These are phyloP conservation scores for Nephrotoma guestfalica DNA, from an alignment of 2,888 invertebrate genomes.

Conservation along the genomic window DNA sequence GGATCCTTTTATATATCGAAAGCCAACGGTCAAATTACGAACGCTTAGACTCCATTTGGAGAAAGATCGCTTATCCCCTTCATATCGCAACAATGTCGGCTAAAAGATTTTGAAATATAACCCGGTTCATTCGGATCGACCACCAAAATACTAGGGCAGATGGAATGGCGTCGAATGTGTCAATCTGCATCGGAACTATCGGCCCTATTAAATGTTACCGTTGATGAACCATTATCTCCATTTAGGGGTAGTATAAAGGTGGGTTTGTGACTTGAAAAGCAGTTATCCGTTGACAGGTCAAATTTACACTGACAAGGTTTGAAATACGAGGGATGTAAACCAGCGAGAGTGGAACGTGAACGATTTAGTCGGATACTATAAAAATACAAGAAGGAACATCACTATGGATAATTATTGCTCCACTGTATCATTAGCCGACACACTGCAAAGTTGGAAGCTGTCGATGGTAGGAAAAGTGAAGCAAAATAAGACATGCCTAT, in stretches of 20 bases:
- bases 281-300: too few species aligned
- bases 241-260: slow-evolving; percentile 12
- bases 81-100: not conserved
- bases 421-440: too few species aligned
- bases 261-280: too few species aligned
- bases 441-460: too few species aligned
- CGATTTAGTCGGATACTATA: not conserved
- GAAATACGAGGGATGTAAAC: not conserved
- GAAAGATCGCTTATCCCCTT: not conserved
- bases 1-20: not conserved
- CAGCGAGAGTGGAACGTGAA: not conserved
- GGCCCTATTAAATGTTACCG: slow-evolving; percentile 15
- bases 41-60: not conserved
- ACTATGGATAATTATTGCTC: not conserved
- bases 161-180: not conserved
- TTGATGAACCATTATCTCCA: slow-evolving; percentile 17
- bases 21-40: not conserved
- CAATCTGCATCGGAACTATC: slow-evolving; percentile 15
- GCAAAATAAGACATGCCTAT: too few species aligned
- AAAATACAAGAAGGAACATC: not conserved
- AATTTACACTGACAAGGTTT: not conserved
- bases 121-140: not conserved
- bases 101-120: not conserved
- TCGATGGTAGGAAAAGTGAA: too few species aligned
- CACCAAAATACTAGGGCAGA: not conserved